These are phyloP conservation scores for Lepidothrix coronata DNA, from an alignment of 2,113 vertebrate species.

Conservation along the genomic window DNA sequence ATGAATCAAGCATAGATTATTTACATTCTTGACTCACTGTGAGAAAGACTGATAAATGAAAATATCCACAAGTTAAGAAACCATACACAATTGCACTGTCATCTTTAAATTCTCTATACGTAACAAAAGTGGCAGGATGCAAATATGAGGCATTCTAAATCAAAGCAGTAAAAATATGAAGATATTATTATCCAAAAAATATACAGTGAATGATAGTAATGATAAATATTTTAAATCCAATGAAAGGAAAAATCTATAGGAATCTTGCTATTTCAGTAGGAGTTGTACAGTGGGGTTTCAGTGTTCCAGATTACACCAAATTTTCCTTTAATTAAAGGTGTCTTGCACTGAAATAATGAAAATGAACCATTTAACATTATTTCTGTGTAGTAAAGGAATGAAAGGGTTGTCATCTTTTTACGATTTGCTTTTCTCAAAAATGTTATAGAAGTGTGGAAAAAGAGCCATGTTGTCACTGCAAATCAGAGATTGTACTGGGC, in stretches of 20 bases:
- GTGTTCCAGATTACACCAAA: neutral
- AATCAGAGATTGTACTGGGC: neutral
- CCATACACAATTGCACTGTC: neutral
- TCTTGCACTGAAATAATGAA: neutral
- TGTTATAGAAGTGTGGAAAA: neutral
- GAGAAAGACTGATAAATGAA: neutral
- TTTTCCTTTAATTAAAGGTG: neutral
- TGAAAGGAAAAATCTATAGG: neutral
- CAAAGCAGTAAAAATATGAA: conserved; percentile 12
- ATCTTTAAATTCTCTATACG: neutral
- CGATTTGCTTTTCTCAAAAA: neutral
- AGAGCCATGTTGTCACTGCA: neutral
- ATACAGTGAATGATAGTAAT: neutral
- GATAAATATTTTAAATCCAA: conserved; percentile 12
- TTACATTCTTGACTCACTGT: neutral
- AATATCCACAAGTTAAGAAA: neutral
- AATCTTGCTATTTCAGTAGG: neutral
- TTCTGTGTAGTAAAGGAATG: neutral
- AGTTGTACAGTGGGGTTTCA: neutral
- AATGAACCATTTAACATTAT: neutral
- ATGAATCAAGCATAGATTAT: neutral
- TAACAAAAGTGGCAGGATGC: conserved; percentile 22
- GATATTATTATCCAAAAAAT: neutral
- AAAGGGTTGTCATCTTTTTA: neutral
- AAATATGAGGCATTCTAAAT: conserved; percentile 29